Evolutionary conservation across 1,140 invertebrate species (phyloP), one percentile per base, ranked within the genome.

Genomic region (Cydia strobilella): DNA sequence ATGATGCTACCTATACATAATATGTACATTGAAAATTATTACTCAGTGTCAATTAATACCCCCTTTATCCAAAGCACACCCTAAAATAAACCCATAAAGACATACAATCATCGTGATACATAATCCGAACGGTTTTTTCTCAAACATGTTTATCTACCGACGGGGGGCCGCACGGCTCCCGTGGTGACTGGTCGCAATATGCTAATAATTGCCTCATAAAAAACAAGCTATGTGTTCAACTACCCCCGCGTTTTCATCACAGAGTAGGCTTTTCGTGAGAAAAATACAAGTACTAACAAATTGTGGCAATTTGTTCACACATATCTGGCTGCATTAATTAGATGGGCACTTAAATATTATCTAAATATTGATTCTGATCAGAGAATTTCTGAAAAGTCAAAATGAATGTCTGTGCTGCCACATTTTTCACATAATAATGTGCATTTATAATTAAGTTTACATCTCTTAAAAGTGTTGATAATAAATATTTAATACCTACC

Each of bases 141-240:
- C 72, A 72, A 74, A 80, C 81, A 78, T 79, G 82, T 82, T 82
- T 79, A 82, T 83, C 79, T 79, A 79, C n/a, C 80, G 73, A 75
- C 78, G 72, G 80, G 82, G 75, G 72, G 63, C 78, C 78, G 62
- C 63, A 59, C 45, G 42, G 75, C 72, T 76, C 76, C 75, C 71
- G 54, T 39, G 48, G 62, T 51, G 62, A 54, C 39, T 76, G 74
- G 76, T 74, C 72, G 66, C 75, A 79, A 79, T 82, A 82, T 82
- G 79, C 81, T 82, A 80, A 80, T 80, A 78, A 80, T 79, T 79
- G 71, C 76, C 78, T 74, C 73, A 59, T 80, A 80, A 80, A 76
- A 80, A 76, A 54, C 73, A 54, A 74, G 74, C 72, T 59, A 65
- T 66, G 45, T 66, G 73, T 59, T 48, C 20, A 51, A 54, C 45